Evolutionary conservation across 2,113 vertebrate species (phyloP).

Genomic region (Boulengeromyrus knoepffleri): DNA sequence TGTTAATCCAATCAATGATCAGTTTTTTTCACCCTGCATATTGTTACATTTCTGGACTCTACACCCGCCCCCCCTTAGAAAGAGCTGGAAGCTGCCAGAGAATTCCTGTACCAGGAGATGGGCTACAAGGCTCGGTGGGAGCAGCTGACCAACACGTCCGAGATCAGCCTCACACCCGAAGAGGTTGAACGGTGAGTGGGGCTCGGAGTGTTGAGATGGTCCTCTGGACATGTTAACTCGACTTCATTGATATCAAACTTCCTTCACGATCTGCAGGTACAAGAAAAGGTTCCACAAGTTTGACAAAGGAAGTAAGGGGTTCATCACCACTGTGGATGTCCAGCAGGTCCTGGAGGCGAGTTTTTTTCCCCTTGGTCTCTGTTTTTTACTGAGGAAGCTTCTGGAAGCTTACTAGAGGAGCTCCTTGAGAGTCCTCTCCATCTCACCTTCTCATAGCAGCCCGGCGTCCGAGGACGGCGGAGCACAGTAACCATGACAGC

Average conservation of each 20-base stretch:
- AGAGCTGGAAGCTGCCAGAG: constrained; percentile 74
- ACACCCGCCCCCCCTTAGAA: constrained; percentile 52
- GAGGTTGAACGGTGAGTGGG: constrained; percentile 75
- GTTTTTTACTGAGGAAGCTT: background rate
- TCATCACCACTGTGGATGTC: constrained; percentile 89
- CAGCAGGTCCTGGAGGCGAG: constrained; percentile 82
- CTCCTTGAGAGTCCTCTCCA: constrained; percentile 38
- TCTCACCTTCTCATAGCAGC: constrained; percentile 31
- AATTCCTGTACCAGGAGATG: constrained; percentile 91
- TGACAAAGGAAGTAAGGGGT: constrained; percentile 89
- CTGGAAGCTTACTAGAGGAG: background rate
- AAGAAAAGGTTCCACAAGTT: constrained; percentile 93
- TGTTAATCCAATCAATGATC: background rate
- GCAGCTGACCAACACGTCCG: constrained; percentile 75
- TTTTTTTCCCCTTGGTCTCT: background rate
- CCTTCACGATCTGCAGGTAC: constrained; percentile 62
- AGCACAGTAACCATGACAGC: constrained; percentile 55
- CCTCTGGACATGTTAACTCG: background rate
- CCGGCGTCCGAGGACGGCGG: constrained; percentile 44
- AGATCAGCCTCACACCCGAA: constrained; percentile 73
- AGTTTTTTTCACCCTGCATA: background rate
- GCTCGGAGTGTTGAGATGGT: background rate
- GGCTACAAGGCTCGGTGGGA: constrained; percentile 91
- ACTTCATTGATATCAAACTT: background rate
- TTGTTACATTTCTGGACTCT: background rate